Evolutionary conservation across 2,113 vertebrate genomes (phyloP).

Genomic region (Passer montanus): DNA sequence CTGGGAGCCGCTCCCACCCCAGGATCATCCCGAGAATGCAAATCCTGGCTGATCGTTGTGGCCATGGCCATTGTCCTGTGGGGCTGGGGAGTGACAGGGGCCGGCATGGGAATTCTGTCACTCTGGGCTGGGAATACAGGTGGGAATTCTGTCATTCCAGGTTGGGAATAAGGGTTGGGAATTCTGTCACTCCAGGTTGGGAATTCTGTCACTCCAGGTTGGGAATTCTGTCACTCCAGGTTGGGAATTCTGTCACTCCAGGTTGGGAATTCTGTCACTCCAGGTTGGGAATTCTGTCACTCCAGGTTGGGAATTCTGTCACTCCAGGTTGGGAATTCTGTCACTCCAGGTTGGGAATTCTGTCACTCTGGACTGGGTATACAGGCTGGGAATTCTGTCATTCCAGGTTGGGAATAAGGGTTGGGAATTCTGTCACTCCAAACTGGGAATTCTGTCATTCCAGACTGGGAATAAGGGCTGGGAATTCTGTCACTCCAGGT

Average conservation of each 20-base stretch:
- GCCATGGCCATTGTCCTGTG: constrained; percentile 30
- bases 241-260: background rate
- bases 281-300: background rate
- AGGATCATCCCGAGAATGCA: background rate
- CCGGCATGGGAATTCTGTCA: background rate
- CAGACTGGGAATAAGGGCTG: background rate
- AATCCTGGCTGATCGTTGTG: constrained; percentile 36
- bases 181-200: too few species aligned
- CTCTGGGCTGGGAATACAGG: too few species aligned
- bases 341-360: background rate
- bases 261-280: background rate
- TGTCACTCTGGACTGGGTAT: too few species aligned
- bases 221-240: background rate
- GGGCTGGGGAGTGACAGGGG: background rate
- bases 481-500: background rate
- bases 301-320: background rate
- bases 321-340: too few species aligned
- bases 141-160: too few species aligned
- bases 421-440: background rate
- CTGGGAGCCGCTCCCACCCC: background rate
- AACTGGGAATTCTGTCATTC: background rate
- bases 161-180: background rate
- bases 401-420: background rate
- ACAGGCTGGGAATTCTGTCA: background rate
- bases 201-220: background rate